Percentiles rank a stretch among this genome's conserved stretches.
phyloP scores from a whole-genome alignment of 2,888 invertebrate species.

The Alloplasta piceator region DNA sequence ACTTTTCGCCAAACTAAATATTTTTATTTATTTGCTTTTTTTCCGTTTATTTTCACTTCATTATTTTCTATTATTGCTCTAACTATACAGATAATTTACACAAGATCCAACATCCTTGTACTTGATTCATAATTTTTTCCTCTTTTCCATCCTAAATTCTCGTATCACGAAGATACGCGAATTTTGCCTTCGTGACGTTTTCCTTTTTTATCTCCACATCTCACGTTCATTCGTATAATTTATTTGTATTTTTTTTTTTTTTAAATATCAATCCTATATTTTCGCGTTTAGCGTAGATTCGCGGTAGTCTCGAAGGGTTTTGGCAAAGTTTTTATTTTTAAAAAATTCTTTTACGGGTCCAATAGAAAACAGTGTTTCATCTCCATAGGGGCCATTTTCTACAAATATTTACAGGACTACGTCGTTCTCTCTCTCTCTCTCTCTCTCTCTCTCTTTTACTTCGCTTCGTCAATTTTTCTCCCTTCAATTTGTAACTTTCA shows the following conservation, averaged over 20 bases:
- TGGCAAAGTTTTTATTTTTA: constrained; percentile 79
- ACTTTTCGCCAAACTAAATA: constrained; percentile 60
- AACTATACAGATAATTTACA: constrained; percentile 79
- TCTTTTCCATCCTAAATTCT: constrained; percentile 6
- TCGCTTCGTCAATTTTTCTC: constrained; percentile 7
- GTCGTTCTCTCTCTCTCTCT: constrained; percentile 14
- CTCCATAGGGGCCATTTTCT: constrained; percentile 56
- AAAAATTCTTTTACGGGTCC: too few relatives aligned
- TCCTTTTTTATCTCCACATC: neutral
- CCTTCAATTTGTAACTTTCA: constrained; percentile 73
- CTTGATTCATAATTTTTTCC: constrained; percentile 66
- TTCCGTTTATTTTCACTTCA: constrained; percentile 49
- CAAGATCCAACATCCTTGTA: constrained; percentile 79
- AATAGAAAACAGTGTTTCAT: constrained; percentile 77
- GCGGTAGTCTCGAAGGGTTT: constrained; percentile 73
- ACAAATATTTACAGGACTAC: constrained; percentile 54
- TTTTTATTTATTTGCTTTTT: constrained; percentile 19
- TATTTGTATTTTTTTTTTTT: constrained; percentile 35
- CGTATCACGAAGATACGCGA: neutral
- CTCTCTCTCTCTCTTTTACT: neutral
- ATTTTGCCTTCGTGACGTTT: neutral
- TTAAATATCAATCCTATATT: constrained; percentile 35
- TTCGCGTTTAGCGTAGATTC: constrained; percentile 40
- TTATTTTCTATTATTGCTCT: constrained; percentile 71
- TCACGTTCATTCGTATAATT: constrained; percentile 12